These are phyloP conservation scores for Dascillus cervinus DNA, from an alignment of 2,888 invertebrate species.

Conservation along the genomic window DNA sequence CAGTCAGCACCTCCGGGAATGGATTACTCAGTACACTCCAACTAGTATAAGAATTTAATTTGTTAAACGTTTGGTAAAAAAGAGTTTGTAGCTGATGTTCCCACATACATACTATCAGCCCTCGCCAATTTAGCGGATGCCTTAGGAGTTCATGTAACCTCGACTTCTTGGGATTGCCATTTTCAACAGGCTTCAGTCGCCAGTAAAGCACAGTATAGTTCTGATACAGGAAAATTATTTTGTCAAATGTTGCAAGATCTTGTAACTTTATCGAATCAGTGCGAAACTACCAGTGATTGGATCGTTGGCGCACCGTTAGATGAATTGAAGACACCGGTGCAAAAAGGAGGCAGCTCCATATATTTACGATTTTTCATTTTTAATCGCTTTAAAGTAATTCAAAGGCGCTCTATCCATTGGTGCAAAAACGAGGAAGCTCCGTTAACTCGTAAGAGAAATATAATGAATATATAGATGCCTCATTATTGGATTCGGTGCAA, in stretches of 20 bases:
- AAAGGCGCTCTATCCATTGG: no score
- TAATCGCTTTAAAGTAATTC: no score
- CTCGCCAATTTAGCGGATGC: slow-evolving; percentile 69
- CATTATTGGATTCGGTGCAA: slow-evolving; percentile 9
- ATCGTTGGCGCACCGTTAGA: slow-evolving; percentile 65
- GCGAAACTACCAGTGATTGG: slow-evolving; percentile 65
- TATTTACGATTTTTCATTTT: no score
- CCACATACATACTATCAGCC: slow-evolving; percentile 61
- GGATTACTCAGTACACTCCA: slow-evolving; percentile 54
- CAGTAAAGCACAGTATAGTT: slow-evolving; percentile 33
- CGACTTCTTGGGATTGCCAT: slow-evolving; percentile 74
- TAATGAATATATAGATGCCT: slow-evolving; percentile 10
- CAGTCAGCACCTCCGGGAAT: slow-evolving; percentile 57
- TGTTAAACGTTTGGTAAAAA: no score
- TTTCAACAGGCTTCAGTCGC: slow-evolving; percentile 48
- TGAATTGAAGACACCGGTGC: slow-evolving; percentile 71
- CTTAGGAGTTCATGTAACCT: slow-evolving; percentile 67
- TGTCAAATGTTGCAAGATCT: slow-evolving; percentile 60
- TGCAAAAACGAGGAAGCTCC: no score
- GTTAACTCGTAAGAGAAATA: no score
- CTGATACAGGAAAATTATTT: slow-evolving; percentile 44
- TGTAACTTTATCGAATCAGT: slow-evolving; percentile 65
- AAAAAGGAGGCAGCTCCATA: no score
- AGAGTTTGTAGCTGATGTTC: slow-evolving; percentile 49
- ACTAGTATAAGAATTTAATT: no score